A percentile compares a stretch with the other conserved stretches of the same genome.
These are phyloP conservation scores for Spea multiplicata DNA, from an alignment of 2,113 vertebrate species.

Conservation along the genomic window DNA sequence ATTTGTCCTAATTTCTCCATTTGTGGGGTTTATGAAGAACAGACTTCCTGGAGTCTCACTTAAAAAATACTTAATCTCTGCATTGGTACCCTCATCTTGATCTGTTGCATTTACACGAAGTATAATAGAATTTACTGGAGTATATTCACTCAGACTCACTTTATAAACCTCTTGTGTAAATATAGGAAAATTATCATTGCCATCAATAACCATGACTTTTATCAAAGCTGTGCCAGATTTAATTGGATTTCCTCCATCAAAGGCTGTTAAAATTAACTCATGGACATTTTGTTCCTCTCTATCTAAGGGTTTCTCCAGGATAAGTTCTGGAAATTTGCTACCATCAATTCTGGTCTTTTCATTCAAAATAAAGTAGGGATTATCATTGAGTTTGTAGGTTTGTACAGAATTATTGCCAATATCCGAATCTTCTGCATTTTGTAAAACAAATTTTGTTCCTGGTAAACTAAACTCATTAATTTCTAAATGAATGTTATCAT, in stretches of 20 bases:
- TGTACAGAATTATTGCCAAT: slow-evolving; percentile 55
- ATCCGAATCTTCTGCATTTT: slow-evolving; percentile 60
- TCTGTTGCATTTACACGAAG: slow-evolving; percentile 64
- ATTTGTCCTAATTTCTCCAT: slow-evolving; percentile 57
- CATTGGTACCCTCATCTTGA: slow-evolving; percentile 63
- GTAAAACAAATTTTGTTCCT: slow-evolving; percentile 60
- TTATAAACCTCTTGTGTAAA: slow-evolving; percentile 41
- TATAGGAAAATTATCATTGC: slow-evolving; percentile 55
- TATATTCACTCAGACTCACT: slow-evolving; percentile 60
- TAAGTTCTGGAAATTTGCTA: slow-evolving; percentile 53
- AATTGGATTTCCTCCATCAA: slow-evolving; percentile 62
- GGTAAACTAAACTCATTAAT: slow-evolving; percentile 48
- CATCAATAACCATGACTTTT: slow-evolving; percentile 53
- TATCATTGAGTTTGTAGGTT: slow-evolving; percentile 32
- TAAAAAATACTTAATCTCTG: slow-evolving; percentile 66
- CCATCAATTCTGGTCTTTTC: slow-evolving; percentile 53
- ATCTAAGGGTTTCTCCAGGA: slow-evolving; percentile 24
- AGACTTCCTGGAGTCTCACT: slow-evolving; percentile 61
- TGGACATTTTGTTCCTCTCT: slow-evolving; percentile 36
- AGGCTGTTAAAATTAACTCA: slow-evolving; percentile 56
- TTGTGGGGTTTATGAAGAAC: slow-evolving; percentile 57
- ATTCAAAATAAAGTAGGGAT: slow-evolving; percentile 57
- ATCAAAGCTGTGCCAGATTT: slow-evolving; percentile 52
- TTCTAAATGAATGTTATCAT: slow-evolving; percentile 54
- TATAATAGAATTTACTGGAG: slow-evolving; percentile 52